Base-by-base conservation (phyloP, 2,888 invertebrate species). In the Philhelius pedissequus region DNA sequence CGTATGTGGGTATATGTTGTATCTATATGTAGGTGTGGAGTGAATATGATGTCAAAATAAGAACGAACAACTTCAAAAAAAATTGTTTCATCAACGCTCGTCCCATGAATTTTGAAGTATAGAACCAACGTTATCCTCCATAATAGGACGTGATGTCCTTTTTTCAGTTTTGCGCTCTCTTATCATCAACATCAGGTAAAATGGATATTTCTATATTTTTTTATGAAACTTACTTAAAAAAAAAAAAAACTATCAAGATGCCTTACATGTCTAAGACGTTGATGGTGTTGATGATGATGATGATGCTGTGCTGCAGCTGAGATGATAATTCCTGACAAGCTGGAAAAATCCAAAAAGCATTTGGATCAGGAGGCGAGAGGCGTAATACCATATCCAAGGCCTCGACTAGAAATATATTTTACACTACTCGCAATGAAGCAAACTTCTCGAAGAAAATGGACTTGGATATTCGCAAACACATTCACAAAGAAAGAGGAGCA, bases 191-290 rank as follows among this genome's bases (percentile, higher is more conserved):
- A 52, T 60, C 70, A 74, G 79, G 74, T 78, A 73, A 73, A 48
- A 64, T 30, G 71, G 43, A 18, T 11, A 35, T 56, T 22, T 35
- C 13, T 22, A n/a, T 40, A 7, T 30, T 35, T 18, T 40, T 25
- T 15, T 54, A n/a, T 6, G 11, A 1, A 58, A 7, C 13, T 58
- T n/a, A 27, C 20, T 32, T 48, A 7, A 52, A 40, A n/a, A 79
- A 40, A n/a, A 79, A 52, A 40, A 20, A 52, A 48, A 48, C 48
- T 78, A 70, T 79, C 83, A 83, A 78, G 83, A 78, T 78, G 83
- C 83, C 78, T 83, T 64, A 70, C 74, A 74, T 83, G 78, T 83
- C 69, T 79, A 58, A 75, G 82, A 83, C 69, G 38, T 75, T 79
- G 83, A 78, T 64, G 25, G 25, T 62, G 43, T 30, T 64, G 35